Evolutionary conservation across 37 sponge, comb jelly and placozoan genomes (phyloP), one percentile per base, ranked within the genome.

Genomic region (Ephydatia muelleri): DNA sequence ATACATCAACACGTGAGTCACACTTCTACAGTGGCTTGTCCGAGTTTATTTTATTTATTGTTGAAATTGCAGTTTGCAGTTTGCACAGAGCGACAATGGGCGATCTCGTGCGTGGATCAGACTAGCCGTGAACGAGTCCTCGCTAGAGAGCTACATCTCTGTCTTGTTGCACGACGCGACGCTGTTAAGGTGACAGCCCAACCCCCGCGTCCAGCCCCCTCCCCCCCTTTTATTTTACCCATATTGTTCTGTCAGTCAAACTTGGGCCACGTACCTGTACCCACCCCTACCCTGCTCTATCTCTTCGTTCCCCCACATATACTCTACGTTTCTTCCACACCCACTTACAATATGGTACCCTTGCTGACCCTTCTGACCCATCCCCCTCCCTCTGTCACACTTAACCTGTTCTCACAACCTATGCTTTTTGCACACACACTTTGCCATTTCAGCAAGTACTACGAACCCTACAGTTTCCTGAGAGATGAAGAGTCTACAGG

Each of bases 141-240:
- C 97, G 23, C 83, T 99, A 33, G 94, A 95, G 79, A 96, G 96
- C 83, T 99, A 96, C 84, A 89, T 99, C 73, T 86, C 38, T 32
- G 93, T 94, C n/a, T 49, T 97, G 21, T 74, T 72, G 14, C 86
- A 93, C 49, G 92, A 97, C 78, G 25, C 21, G 31, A 21, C 48
- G 2, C 79, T 96, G 38, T 39, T 84, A 38, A 75, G 71, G 92
- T 87, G 26, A 34, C 36, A 16, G 26, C 47, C 11, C 76, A 3
- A 3, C 36, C 37, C 35, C 76, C 38, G 21, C 66, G 21, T 65
- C 14, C 19, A 21, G 21, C 38, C 47, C 38, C 31, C 57, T 57
- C 64, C 79, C 65, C 64, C 25, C 31, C 57, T 57, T 1, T 21
- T 2, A 13, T 38, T 79, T 79, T 40, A 11, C 23, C 39, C 23